Evolutionary conservation across 1,140 invertebrate genomes (phyloP).

Genomic region (Manduca sexta): DNA sequence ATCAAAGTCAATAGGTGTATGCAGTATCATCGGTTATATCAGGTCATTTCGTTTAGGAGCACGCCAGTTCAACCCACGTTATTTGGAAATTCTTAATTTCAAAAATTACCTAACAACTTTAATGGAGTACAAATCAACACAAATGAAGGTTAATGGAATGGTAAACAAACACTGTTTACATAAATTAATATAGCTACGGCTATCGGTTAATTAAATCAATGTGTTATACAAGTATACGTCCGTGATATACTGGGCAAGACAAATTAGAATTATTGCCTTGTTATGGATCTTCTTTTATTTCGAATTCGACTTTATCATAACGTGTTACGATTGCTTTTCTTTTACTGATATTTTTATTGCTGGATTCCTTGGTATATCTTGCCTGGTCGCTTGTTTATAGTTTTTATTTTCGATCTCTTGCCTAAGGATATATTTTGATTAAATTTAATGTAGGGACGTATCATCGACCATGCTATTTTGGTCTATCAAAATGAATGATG

Average conservation of each 20-base stretch:
- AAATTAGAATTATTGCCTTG: conserved; percentile 31
- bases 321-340: conserved; percentile 26
- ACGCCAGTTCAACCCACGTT: neutral
- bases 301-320: conserved; percentile 13
- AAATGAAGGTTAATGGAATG: neutral
- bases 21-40: too few relatives aligned
- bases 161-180: conserved; percentile 1
- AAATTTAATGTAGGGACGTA: too few relatives aligned
- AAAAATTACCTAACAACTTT: too few relatives aligned
- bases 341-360: conserved; percentile 19
- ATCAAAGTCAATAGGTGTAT: too few relatives aligned
- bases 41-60: neutral
- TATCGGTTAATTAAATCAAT: conserved; percentile 55
- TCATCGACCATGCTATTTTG: too few relatives aligned
- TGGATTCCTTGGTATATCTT: conserved; percentile 18
- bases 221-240: conserved; percentile 29
- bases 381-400: conserved; percentile 28
- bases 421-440: neutral
- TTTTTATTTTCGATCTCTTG: conserved; percentile 15
- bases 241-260: conserved; percentile 33
- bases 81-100: neutral
- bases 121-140: too few relatives aligned
- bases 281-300: too few relatives aligned
- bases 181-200: conserved; percentile 1
- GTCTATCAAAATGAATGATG: too few relatives aligned